Evolutionary conservation across 1,140 invertebrate species (phyloP), one percentile per base, ranked within the genome.

Genomic region (Heliconius eleuchia): DNA sequence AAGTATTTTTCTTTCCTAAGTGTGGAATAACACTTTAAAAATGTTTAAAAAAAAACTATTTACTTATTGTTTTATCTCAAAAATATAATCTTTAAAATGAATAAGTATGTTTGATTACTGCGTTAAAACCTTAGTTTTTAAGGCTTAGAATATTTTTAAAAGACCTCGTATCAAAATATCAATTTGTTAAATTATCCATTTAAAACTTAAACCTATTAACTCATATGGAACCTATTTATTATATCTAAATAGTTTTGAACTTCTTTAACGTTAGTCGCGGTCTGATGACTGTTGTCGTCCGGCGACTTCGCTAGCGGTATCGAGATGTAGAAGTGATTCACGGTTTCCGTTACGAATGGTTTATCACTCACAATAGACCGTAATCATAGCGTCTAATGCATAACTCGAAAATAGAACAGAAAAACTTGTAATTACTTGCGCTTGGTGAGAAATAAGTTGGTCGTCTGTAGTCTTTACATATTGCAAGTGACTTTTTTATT

Each of bases 221-320:
- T 3, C 30, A 18, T 66, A 66, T 30, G 27, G 4, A 8, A 66
- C 3, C n/a, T 66, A 66, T 57, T 57, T 19, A 23, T 66, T 66
- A 66, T 66, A 23, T 16, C 19, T 66, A 66, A 66, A 66, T 60
- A 66, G 23, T 23, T 27, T 30, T 30, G 60, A 66, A 13, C 13
- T 66, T 30, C 30, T 66, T 66, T 27, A 66, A 66, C n/a, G 55
- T 76, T 75, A 52, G 84, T 85, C 79, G 75, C 83, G 84, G 83
- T 85, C 80, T 76, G 85, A 76, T 87, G 85, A 74, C 73, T 75
- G 72, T 42, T 72, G 71, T 52, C 73, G 78, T 70, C 72, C 39
- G 72, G 72, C 60, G 52, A 39, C 78, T 75, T 79, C 80, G 81
- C 75, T 87, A 86, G 84, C 86, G 86, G 86, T 86, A 87, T 55